Evolutionary conservation across 2,888 invertebrate genomes (phyloP), one percentile per base, ranked within the genome.

Genomic region (Thecocarcelia acutangulata): DNA sequence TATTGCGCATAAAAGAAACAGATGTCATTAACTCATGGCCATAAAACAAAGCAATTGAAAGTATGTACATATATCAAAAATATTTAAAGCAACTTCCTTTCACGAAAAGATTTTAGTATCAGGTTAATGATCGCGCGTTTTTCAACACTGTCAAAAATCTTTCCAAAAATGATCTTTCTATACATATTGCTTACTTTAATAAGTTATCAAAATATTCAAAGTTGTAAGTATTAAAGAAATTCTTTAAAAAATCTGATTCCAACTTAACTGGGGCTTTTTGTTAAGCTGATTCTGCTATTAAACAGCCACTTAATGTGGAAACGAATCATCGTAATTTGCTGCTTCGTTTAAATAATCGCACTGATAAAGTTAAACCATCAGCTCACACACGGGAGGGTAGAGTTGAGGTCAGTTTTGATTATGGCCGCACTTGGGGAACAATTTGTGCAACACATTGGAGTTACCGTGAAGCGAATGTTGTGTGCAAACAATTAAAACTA

Each of bases 401-500:
- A 15, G 87, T 89, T 6, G 89, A 89, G 82, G 85, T 89, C 2
- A 89, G 88, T 77, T 87, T 87, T 15, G 85, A 89, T 63, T 75
- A 79, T 61, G 89, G 89, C 13, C 42, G 8, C 0, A 83, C 84
- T 0, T 89, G 89, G 89, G 89, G 89, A 19, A 88, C 88, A 6
- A 81, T 89, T 17, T 89, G 89, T 70, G 87, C 85, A 63, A 85
- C 85, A 5, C 63, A 61, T 0, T 89, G 89, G 89, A 86, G 88
- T 40, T 84, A 86, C 74, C 86, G 87, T 1, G 89, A 89, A 72
- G 89, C 85, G 0, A 89, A 89, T 80, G 89, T 89, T 9, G 87
- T 89, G 2, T 89, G 89, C 50, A 84, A 85, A 0, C 88, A 89
- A 61, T 72, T 89, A 17, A 86, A 86, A 3, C 68, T 88, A 33